A percentile compares a stretch with the other conserved stretches of the same genome.
phyloP scores from a whole-genome alignment of 2,113 vertebrate genomes.

The Eleginops maclovinus region DNA sequence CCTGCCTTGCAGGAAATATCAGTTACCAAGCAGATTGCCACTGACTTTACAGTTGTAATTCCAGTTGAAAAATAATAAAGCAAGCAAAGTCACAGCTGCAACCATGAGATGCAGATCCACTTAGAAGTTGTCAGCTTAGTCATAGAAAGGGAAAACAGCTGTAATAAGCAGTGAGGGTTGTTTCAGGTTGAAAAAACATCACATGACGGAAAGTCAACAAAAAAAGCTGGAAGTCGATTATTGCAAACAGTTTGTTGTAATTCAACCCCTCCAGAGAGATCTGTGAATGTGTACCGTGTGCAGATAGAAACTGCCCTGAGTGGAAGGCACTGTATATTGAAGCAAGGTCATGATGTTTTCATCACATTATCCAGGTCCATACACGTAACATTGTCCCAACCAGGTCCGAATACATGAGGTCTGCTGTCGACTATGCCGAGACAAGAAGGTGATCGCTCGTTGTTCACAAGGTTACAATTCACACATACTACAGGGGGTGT shows the following conservation, averaged over 20 bases:
- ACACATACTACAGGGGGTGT: constrained; percentile 54
- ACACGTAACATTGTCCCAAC: constrained; percentile 51
- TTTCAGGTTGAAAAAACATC: constrained; percentile 39
- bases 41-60: constrained; percentile 46
- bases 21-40: constrained; percentile 18
- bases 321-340: constrained; percentile 78
- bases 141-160: constrained; percentile 21
- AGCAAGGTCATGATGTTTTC: constrained; percentile 57
- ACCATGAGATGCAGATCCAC: constrained; percentile 49
- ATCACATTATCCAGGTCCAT: constrained; percentile 72
- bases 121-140: constrained; percentile 20
- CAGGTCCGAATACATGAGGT: constrained; percentile 53
- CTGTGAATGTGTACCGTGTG: constrained; percentile 55
- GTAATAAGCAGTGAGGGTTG: constrained; percentile 21
- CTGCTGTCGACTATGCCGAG: constrained; percentile 51
- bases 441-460: constrained; percentile 45
- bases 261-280: constrained; percentile 36
- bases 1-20: constrained; percentile 21
- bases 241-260: constrained; percentile 43
- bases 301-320: constrained; percentile 70
- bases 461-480: constrained; percentile 52
- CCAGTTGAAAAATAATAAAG: constrained; percentile 66
- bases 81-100: constrained; percentile 54
- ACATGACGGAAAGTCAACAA: constrained; percentile 23
- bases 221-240: constrained; percentile 33